Evolutionary conservation across 2,888 invertebrate genomes (phyloP), one percentile per base, ranked within the genome.

Genomic region (Oscheius myriophilus): DNA sequence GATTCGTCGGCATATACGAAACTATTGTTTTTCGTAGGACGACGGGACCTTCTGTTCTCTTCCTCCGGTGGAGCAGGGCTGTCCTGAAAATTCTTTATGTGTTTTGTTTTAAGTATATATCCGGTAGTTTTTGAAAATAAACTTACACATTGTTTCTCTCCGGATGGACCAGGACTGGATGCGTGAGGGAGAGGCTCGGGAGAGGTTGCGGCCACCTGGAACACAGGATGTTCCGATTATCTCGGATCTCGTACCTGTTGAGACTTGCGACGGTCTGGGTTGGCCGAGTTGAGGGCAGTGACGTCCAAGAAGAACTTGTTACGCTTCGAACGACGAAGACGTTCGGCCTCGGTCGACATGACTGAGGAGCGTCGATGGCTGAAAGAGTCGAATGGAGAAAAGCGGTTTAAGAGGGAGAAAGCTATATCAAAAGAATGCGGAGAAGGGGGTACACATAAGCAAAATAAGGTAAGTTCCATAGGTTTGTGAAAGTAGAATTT

Each of bases 271-370:
- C 33, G 33, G 7, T 65, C 65, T 16, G 54, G 46, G 11, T 54
- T 65, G 21, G 43, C 65, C 26, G 45, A 33, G 46, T 46, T 61
- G 39, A 79, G 69, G 12, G 73, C 73, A 43, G 76, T 76, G 12
- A 82, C 75, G 62, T 82, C 81, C 23, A 82, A 59, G 46, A 70
- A 67, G 70, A 81, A 82, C 67, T 82, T 82, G 61, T 74, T 77
- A 2, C 82, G 74, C 61, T 82, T 82, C 53, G 82, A 82, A 9
- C 79, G 72, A 11, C 79, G 68, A 23, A 79, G 68, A 51, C 25
- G 42, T 6, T 62, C 63, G 12, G 46, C 25, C n/a, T 59, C 67
- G 41, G 45, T 43, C n/a, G 67, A 25, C 67, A 67, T 67, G 26
- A 11, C 49, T 49, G 18, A 18, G 12, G 21, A n/a, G 14, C 49